Evolutionary conservation across 2,888 invertebrate species (phyloP).

Genomic region (Cerastoderma edule): DNA sequence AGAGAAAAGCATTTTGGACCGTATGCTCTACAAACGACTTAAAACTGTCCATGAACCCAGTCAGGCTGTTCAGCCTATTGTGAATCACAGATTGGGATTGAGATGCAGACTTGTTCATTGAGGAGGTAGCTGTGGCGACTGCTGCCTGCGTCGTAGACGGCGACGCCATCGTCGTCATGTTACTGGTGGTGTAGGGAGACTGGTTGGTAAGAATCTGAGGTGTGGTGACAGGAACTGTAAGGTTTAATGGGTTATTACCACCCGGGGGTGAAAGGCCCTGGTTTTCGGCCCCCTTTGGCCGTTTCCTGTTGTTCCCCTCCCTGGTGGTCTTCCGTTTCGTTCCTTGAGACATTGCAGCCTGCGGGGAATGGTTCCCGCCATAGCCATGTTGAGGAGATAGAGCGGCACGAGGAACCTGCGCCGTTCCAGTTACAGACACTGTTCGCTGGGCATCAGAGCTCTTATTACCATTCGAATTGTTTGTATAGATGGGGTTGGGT

Average conservation of each 20-base stretch:
- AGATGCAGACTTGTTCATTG: slow-evolving; percentile 84
- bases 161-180: slow-evolving; percentile 49
- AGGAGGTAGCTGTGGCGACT: slow-evolving; percentile 77
- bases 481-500: slow-evolving; percentile 83
- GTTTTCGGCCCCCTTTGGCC: slow-evolving; percentile 63
- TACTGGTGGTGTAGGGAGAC: slow-evolving; percentile 75
- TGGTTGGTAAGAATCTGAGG: slow-evolving; percentile 76
- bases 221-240: slow-evolving; percentile 76
- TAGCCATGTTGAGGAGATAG: slow-evolving; percentile 61
- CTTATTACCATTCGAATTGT: slow-evolving; percentile 57
- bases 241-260: slow-evolving; percentile 51
- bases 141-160: slow-evolving; percentile 62
- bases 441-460: slow-evolving; percentile 57
- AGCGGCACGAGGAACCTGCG: slow-evolving; percentile 53
- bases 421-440: slow-evolving; percentile 59
- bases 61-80: slow-evolving; percentile 40
- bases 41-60: slow-evolving; percentile 81
- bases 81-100: slow-evolving; percentile 49
- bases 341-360: slow-evolving; percentile 53
- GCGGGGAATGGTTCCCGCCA: slow-evolving; percentile 46
- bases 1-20: slow-evolving; percentile 80
- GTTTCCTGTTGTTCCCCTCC: slow-evolving; percentile 68
- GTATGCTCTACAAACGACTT: slow-evolving; percentile 82
- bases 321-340: slow-evolving; percentile 71
- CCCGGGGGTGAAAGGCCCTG: slow-evolving; percentile 33